A percentile compares a stretch with the other conserved stretches of the same genome.
phyloP scores from a whole-genome alignment of 2,113 vertebrate species.

The Casuarius casuarius region DNA sequence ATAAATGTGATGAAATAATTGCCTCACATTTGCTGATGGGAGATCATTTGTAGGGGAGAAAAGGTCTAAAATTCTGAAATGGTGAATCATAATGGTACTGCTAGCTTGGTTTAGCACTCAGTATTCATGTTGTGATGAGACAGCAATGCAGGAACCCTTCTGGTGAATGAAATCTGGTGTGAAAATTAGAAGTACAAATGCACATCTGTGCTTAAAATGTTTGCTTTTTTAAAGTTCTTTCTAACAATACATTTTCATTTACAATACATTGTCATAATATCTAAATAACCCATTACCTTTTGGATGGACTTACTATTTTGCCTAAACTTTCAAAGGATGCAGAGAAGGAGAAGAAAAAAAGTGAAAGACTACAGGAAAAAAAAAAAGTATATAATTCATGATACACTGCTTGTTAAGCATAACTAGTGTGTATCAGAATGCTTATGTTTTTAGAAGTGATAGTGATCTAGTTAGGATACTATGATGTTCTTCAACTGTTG shows the following conservation, averaged over 20 bases:
- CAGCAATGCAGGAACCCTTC: neutral
- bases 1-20: neutral
- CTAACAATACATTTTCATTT: neutral
- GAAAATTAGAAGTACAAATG: neutral
- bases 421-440: neutral
- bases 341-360: neutral
- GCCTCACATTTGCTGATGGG: neutral
- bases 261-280: neutral
- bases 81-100: neutral
- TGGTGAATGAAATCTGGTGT: neutral
- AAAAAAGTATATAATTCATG: accelerated
- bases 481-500: neutral
- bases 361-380: neutral
- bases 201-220: neutral
- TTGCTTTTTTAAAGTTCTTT: neutral
- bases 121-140: neutral
- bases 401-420: neutral
- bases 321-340: neutral
- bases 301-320: neutral
- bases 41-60: neutral
- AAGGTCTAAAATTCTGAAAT: neutral
- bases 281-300: neutral
- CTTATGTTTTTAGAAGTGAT: neutral
- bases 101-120: neutral
- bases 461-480: neutral